Percentiles rank a stretch among this genome's conserved stretches.
These are phyloP conservation scores for Elaphurus davidianus DNA, from an alignment of 2,113 vertebrate species.

Conservation along the genomic window DNA sequence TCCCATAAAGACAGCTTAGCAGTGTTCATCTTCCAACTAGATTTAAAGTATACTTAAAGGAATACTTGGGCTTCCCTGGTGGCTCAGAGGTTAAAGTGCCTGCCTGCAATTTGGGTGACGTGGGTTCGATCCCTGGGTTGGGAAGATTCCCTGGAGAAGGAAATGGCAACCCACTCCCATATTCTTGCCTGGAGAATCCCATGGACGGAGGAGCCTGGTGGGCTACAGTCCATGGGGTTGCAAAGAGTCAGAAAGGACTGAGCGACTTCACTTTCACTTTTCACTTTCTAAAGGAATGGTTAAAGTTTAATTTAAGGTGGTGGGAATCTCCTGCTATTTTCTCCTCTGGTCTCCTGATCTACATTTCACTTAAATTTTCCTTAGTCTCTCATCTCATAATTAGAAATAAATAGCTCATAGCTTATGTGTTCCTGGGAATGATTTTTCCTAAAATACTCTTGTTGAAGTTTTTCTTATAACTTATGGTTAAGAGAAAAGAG, in stretches of 20 bases:
- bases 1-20: background rate
- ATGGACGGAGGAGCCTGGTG: too few relatives aligned
- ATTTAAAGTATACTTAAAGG: conserved; percentile 14
- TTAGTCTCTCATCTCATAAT: background rate
- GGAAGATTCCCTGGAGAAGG: too few relatives aligned
- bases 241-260: too few relatives aligned
- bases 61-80: too few relatives aligned
- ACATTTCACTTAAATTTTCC: background rate
- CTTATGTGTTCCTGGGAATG: background rate
- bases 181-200: too few relatives aligned
- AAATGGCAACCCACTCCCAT: too few relatives aligned
- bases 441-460: background rate
- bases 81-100: too few relatives aligned
- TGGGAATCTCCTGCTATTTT: background rate
- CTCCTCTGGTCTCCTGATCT: background rate
- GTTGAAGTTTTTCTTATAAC: background rate
- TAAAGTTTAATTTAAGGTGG: background rate
- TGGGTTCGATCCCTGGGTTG: too few relatives aligned
- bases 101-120: too few relatives aligned
- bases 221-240: too few relatives aligned
- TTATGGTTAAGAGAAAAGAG: background rate
- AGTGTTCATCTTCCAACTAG: background rate
- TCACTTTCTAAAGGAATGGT: background rate
- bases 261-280: too few relatives aligned
- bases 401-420: background rate